Percentiles rank a stretch among this genome's conserved stretches.
phyloP scores from a whole-genome alignment of 2,888 invertebrate species.

The Noctua janthe region DNA sequence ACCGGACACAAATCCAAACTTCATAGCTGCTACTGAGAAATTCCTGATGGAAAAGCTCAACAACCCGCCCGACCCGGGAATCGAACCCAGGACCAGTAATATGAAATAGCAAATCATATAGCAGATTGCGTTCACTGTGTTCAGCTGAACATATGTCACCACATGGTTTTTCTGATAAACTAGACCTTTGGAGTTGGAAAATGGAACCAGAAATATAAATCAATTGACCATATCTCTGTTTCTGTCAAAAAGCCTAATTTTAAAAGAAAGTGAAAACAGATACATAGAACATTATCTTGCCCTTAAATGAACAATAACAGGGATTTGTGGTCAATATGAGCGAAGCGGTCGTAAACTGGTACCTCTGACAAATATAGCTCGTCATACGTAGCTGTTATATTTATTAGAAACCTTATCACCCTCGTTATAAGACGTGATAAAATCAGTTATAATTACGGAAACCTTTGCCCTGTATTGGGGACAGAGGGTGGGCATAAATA shows the following conservation, averaged over 20 bases:
- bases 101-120: slow-evolving; percentile 19
- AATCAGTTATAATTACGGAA: slow-evolving; percentile 24
- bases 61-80: too few species aligned
- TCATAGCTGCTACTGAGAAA: too few species aligned
- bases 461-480: not conserved
- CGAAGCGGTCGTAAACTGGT: slow-evolving; percentile 68
- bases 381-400: slow-evolving; percentile 44
- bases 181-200: not conserved
- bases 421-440: slow-evolving; percentile 44
- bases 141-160: too few species aligned
- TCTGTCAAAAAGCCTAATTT: not conserved
- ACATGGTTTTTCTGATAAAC: not conserved
- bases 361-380: slow-evolving; percentile 49
- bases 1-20: too few species aligned
- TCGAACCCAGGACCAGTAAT: too few species aligned
- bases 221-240: not conserved
- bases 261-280: not conserved
- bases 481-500: slow-evolving; percentile 25
- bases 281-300: slow-evolving; percentile 12
- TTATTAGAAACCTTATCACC: slow-evolving; percentile 49
- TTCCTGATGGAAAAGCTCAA: too few species aligned
- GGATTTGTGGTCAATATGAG: slow-evolving; percentile 76
- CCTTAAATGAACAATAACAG: slow-evolving; percentile 72
- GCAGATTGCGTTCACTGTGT: not conserved
- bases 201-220: not conserved